A percentile compares a stretch with the other conserved stretches of the same genome.
Conservation (phyloP, 2,113 vertebrate genomes). For the Agapornis roseicollis region DNA sequence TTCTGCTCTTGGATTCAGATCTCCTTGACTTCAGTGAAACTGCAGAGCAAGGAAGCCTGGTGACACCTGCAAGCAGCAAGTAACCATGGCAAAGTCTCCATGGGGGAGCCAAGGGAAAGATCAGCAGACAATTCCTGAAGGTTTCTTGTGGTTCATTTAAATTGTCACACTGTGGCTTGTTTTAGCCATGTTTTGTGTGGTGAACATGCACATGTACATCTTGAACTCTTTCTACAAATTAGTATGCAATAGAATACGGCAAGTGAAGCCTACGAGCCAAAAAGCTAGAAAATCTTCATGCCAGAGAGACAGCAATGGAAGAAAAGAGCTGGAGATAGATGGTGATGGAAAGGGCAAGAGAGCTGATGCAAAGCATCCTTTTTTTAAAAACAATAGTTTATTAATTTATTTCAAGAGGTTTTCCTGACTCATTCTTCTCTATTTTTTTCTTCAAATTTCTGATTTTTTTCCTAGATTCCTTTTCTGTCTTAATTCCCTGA, state of each 20-base stretch:
- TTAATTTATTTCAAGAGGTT: neutral
- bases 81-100: constrained; percentile 50
- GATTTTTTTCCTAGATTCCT: neutral
- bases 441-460: neutral
- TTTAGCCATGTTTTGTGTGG: neutral
- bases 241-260: neutral
- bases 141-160: neutral
- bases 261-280: neutral
- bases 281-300: neutral
- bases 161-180: neutral
- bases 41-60: constrained; percentile 47
- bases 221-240: neutral
- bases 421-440: neutral
- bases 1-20: constrained; percentile 67
- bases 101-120: constrained; percentile 14
- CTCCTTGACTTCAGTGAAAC: constrained; percentile 41
- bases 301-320: neutral
- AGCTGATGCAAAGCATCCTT: neutral
- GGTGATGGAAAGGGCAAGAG: neutral
- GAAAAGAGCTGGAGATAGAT: neutral
- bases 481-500: neutral
- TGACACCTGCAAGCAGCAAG: constrained; percentile 56
- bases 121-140: constrained; percentile 23
- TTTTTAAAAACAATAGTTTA: neutral
- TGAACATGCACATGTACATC: neutral